Conservation (phyloP, 23 tunicate species). For the Halocynthia aurantium region DNA sequence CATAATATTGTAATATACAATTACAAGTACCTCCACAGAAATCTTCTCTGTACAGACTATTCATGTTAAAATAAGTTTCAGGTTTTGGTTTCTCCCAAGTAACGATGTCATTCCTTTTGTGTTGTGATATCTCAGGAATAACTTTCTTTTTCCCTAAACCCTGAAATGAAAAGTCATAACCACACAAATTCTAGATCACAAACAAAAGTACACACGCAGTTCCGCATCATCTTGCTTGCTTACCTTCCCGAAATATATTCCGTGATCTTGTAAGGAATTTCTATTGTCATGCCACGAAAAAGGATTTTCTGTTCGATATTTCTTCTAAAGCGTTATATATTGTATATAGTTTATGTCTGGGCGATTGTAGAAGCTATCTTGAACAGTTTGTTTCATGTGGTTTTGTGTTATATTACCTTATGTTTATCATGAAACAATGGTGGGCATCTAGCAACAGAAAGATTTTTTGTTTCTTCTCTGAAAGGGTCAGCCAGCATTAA, state of each 20-base stretch:
- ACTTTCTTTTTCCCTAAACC: slow-evolving; percentile 50
- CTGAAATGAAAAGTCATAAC: slow-evolving; percentile 8
- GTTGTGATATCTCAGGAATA: slow-evolving; percentile 5
- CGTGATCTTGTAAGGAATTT: slow-evolving; percentile 57
- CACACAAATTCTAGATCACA: not conserved
- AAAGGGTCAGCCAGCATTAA: slow-evolving; percentile 27
- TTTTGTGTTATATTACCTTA: slow-evolving; percentile 7
- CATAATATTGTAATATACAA: not conserved
- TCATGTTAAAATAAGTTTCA: not conserved
- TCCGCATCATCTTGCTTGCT: not conserved
- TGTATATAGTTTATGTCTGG: not conserved
- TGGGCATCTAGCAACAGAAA: slow-evolving; percentile 38
- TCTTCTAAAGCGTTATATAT: slow-evolving; percentile 1
- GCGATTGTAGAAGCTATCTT: not conserved
- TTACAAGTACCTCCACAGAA: slow-evolving; percentile 19
- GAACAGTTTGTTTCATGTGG: not conserved
- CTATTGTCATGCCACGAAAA: slow-evolving; percentile 66
- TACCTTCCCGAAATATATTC: slow-evolving; percentile 64
- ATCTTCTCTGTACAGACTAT: slow-evolving; percentile 67
- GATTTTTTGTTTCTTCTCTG: slow-evolving; percentile 6
- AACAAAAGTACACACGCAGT: not conserved
- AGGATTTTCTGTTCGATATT: slow-evolving; percentile 31
- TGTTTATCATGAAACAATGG: slow-evolving; percentile 17
- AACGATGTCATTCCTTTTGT: slow-evolving; percentile 26
- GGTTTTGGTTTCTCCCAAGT: slow-evolving; percentile 29